A percentile compares a stretch with the other conserved stretches of the same genome.
Evolutionary conservation across 2,113 vertebrate species (phyloP).

Genomic region (Dipodomys ordii): DNA sequence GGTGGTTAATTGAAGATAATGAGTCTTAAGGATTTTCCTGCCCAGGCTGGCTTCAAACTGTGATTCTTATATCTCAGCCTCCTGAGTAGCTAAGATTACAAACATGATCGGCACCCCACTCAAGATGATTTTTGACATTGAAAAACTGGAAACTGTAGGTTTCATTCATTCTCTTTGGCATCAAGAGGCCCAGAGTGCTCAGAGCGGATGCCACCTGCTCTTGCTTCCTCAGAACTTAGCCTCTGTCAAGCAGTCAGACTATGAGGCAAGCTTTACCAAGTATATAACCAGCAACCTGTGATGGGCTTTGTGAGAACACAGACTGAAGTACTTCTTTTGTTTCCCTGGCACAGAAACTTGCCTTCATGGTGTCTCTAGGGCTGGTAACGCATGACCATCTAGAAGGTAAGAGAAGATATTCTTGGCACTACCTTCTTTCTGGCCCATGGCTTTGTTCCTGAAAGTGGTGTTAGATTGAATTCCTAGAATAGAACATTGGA

Average conservation of each 20-base stretch:
- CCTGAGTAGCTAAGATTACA: no score
- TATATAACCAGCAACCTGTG: neutral
- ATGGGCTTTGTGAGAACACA: neutral
- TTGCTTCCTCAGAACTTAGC: neutral
- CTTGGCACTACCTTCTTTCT: neutral
- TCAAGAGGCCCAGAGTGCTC: neutral
- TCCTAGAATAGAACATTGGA: conserved; percentile 49
- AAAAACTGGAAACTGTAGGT: neutral
- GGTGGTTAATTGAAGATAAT: no score
- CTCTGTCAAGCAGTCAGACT: neutral
- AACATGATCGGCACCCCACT: no score
- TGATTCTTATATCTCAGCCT: no score
- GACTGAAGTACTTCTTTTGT: conserved; percentile 68
- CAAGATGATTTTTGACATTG: neutral
- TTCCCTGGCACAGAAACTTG: conserved; percentile 93
- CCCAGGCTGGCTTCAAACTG: no score
- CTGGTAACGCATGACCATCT: conserved; percentile 98
- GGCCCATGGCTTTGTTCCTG: conserved; percentile 54
- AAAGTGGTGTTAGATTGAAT: conserved; percentile 47
- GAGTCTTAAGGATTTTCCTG: no score
- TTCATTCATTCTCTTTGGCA: neutral
- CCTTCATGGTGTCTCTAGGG: conserved; percentile 98
- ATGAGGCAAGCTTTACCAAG: neutral
- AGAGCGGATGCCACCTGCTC: neutral
- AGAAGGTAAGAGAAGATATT: conserved; percentile 91